Conservation (phyloP, 2,113 vertebrate genomes). For the Tychaedon coryphoeus region DNA sequence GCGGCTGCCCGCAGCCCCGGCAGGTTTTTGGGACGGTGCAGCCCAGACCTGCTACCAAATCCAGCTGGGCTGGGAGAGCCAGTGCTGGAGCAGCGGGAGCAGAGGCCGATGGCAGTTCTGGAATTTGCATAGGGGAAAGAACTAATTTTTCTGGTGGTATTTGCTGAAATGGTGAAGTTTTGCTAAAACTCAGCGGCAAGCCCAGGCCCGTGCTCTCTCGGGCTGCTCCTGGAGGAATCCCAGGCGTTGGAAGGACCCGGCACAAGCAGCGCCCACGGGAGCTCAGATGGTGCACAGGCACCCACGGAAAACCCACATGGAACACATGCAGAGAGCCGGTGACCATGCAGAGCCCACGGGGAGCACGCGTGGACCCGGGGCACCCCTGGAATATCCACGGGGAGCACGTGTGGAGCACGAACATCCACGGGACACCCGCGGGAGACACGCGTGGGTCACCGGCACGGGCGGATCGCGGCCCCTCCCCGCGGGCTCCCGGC, state of each 20-base stretch:
- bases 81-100: background rate
- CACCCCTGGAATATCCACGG: accelerated
- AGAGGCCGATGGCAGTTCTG: background rate
- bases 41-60: background rate
- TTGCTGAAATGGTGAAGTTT: background rate
- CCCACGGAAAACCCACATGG: background rate
- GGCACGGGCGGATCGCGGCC: background rate
- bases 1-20: constrained; percentile 37
- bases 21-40: background rate
- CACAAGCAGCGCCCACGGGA: background rate
- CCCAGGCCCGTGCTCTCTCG: background rate
- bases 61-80: background rate
- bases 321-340: background rate
- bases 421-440: background rate
- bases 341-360: background rate
- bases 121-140: background rate
- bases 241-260: background rate
- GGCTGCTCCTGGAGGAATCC: background rate
- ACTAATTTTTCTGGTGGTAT: background rate
- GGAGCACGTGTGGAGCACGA: background rate
- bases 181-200: background rate
- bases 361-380: background rate
- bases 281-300: background rate
- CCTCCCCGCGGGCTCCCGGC: background rate
- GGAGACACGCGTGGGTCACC: background rate